Conservation (phyloP, 2,113 vertebrate species). For the Shinisaurus crocodilurus region DNA sequence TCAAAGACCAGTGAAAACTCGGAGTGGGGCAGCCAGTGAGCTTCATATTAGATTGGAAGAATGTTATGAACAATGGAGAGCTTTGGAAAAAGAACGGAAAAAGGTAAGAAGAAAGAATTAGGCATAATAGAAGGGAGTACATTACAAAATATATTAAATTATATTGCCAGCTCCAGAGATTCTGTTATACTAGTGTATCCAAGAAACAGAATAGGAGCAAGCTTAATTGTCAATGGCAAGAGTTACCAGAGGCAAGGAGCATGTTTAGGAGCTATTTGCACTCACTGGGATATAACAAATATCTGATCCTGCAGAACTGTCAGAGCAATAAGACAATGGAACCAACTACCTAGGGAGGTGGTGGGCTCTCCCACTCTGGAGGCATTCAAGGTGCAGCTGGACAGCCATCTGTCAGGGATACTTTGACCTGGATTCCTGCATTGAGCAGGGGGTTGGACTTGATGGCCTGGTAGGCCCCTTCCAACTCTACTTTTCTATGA, state of each 20-base stretch:
- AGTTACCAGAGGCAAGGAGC: not conserved
- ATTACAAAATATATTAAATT: not conserved
- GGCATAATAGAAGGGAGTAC: slow-evolving; percentile 14
- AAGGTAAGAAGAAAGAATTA: slow-evolving; percentile 75
- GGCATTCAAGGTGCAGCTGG: too few species aligned
- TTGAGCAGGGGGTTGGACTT: too few species aligned
- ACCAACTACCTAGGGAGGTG: too few species aligned
- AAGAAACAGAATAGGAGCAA: not conserved
- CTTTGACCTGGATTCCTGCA: too few species aligned
- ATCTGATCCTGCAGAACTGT: too few species aligned
- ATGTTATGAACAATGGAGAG: slow-evolving; percentile 83
- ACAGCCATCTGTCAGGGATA: too few species aligned
- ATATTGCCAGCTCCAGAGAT: not conserved
- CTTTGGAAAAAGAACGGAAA: slow-evolving; percentile 84
- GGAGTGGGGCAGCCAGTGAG: slow-evolving; percentile 74
- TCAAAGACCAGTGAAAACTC: slow-evolving; percentile 76
- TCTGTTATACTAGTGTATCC: not conserved
- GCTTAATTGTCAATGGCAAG: not conserved
- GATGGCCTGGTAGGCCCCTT: too few species aligned
- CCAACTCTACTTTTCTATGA: too few species aligned
- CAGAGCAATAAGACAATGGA: too few species aligned
- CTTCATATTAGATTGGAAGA: slow-evolving; percentile 79
- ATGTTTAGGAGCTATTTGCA: not conserved
- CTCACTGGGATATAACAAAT: too few species aligned
- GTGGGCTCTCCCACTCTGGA: too few species aligned